phyloP scores from a whole-genome alignment of 2,888 invertebrate genomes.

The Aethes cnicana region DNA sequence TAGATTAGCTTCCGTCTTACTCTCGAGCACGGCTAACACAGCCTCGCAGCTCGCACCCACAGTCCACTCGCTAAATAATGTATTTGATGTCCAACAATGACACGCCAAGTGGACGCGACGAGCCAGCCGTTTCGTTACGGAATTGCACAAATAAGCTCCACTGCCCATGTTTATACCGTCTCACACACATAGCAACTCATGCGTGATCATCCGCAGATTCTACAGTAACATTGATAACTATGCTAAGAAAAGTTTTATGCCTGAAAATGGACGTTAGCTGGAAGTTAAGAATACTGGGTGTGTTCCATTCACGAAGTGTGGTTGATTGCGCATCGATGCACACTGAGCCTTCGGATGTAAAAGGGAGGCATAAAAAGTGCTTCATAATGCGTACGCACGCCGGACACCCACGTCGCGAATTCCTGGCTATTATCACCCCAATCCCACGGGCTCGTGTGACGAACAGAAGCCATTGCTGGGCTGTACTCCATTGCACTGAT shows the following conservation, averaged over 20 bases:
- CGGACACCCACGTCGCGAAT: constrained; percentile 78
- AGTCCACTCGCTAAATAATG: constrained; percentile 44
- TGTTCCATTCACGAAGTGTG: constrained; percentile 68
- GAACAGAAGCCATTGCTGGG: constrained; percentile 68
- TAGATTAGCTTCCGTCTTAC: constrained; percentile 48
- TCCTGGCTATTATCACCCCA: constrained; percentile 61
- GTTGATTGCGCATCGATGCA: constrained; percentile 63
- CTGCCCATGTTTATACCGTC: constrained; percentile 4
- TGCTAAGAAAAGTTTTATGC: neutral
- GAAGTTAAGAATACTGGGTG: constrained; percentile 41
- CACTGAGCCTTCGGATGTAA: constrained; percentile 49
- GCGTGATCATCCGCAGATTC: constrained; percentile 13
- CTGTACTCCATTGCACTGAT: constrained; percentile 55
- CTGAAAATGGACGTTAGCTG: constrained; percentile 2
- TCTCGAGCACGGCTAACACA: constrained; percentile 38
- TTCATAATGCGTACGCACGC: constrained; percentile 61
- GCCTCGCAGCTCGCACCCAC: constrained; percentile 41
- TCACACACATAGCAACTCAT: constrained; percentile 11
- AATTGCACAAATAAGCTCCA: constrained; percentile 29
- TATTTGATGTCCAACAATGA: constrained; percentile 44
- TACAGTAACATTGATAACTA: constrained; percentile 2
- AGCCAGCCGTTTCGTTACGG: constrained; percentile 20
- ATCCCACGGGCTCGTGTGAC: constrained; percentile 77
- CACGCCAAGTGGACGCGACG: constrained; percentile 25
- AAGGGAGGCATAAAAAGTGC: constrained; percentile 61